Conservation (phyloP, 92 coral and sea anemone species). For the Epizoanthus rinbou region DNA sequence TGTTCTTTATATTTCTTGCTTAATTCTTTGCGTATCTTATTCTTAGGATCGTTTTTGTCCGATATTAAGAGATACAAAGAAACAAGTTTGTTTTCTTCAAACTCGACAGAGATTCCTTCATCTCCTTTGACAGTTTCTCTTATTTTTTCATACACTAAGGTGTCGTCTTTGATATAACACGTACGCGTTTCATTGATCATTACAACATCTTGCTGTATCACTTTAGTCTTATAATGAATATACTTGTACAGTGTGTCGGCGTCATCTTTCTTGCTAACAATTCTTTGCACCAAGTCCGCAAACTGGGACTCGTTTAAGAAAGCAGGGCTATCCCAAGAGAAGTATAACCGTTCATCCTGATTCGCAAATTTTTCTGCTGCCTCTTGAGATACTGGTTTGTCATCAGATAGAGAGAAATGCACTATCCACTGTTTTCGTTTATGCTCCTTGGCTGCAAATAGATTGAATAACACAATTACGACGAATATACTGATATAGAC, state of each 20-base stretch:
- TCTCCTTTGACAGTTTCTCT: background rate
- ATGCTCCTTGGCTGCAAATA: background rate
- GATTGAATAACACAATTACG: too few relatives aligned
- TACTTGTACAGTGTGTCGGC: background rate
- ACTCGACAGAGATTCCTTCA: background rate
- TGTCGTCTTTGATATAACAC: background rate
- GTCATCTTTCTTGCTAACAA: conserved; percentile 25
- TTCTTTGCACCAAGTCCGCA: conserved; percentile 22
- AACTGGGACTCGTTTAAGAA: conserved; percentile 37
- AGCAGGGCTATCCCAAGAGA: conserved; percentile 44
- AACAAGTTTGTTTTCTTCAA: conserved; percentile 6
- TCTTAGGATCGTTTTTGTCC: conserved; percentile 10
- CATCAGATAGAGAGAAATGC: conserved; percentile 24
- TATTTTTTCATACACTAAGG: background rate
- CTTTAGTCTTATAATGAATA: background rate
- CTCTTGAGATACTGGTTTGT: conserved; percentile 4
- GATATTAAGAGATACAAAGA: conserved; percentile 26
- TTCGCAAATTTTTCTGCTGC: background rate
- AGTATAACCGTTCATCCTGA: background rate
- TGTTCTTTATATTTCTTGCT: background rate
- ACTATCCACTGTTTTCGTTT: conserved; percentile 9
- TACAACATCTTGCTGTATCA: background rate
- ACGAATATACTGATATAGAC: too few relatives aligned
- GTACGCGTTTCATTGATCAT: background rate
- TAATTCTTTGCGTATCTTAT: conserved; percentile 25